Conservation (phyloP, 1,140 invertebrate genomes). For the Brachionus sp. region DNA sequence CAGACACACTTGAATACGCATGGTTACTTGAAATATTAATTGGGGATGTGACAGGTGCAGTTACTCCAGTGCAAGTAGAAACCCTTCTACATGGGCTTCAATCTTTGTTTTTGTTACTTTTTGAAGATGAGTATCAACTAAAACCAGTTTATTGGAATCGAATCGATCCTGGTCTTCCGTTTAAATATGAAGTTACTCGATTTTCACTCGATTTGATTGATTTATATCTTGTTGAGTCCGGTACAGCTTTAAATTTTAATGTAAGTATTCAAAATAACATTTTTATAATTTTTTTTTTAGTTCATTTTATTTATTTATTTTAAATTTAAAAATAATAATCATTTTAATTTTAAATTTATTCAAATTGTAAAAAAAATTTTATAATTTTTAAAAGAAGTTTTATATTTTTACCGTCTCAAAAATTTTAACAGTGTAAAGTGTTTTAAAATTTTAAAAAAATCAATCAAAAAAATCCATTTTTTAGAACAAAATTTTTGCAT, state of each 20-base stretch:
- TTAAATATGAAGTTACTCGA: conserved; percentile 86
- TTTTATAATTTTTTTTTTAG: too few species aligned
- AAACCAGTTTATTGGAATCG: conserved; percentile 61
- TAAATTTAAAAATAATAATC: too few species aligned
- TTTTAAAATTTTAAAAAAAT: too few species aligned
- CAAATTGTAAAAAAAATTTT: too few species aligned
- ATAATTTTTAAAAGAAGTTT: too few species aligned
- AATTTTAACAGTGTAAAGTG: too few species aligned
- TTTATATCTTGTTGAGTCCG: conserved; percentile 76
- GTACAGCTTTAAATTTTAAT: conserved; percentile 45
- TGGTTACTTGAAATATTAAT: conserved; percentile 71
- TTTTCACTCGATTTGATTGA: conserved; percentile 85
- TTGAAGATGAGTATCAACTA: conserved; percentile 49
- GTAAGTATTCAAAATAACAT: neutral
- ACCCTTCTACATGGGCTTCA: conserved; percentile 25
- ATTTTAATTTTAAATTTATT: too few species aligned
- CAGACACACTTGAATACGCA: conserved; percentile 92
- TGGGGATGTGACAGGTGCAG: conserved; percentile 63
- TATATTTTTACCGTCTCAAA: too few species aligned
- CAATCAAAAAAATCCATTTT: too few species aligned
- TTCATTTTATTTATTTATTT: too few species aligned
- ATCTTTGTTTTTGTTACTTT: neutral
- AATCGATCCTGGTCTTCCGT: neutral
- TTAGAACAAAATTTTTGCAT: too few species aligned
- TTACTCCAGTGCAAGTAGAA: conserved; percentile 62